A percentile compares a stretch with the other conserved stretches of the same genome.
Conservation (phyloP, 2,888 invertebrate species). For the Melanargia galathea region DNA sequence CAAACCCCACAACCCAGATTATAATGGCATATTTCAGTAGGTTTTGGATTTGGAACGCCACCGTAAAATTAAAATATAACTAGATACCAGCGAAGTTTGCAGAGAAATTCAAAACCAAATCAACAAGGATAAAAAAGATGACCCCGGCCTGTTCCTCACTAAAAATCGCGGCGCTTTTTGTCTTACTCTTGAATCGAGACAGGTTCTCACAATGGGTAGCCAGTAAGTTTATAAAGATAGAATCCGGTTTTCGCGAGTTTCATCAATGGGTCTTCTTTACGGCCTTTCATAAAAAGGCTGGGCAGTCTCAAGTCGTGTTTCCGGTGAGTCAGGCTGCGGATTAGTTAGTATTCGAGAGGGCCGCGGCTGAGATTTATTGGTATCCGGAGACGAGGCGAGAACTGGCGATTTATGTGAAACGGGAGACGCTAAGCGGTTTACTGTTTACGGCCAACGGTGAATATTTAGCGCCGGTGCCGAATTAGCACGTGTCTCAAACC, state of each 20-base stretch:
- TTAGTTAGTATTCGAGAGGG: slow-evolving; percentile 57
- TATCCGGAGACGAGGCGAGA: slow-evolving; percentile 22
- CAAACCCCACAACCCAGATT: too few relatives aligned
- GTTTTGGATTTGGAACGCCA: too few relatives aligned
- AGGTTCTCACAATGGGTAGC: too few relatives aligned
- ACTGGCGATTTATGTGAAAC: slow-evolving; percentile 25
- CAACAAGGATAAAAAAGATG: background rate
- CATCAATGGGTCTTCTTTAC: slow-evolving; percentile 20
- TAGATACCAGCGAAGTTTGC: too few relatives aligned
- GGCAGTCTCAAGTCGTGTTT: slow-evolving; percentile 30
- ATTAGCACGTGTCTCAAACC: background rate
- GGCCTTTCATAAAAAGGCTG: slow-evolving; percentile 27
- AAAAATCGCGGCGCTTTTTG: too few relatives aligned
- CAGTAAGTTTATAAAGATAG: background rate
- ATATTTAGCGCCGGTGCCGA: background rate
- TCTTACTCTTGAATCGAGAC: background rate
- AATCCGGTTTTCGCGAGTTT: slow-evolving; percentile 18
- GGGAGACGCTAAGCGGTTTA: background rate
- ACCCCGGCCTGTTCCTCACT: too few relatives aligned
- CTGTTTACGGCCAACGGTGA: background rate
- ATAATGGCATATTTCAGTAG: too few relatives aligned
- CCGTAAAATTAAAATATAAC: too few relatives aligned
- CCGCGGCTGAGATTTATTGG: slow-evolving; percentile 34
- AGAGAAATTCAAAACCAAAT: background rate
- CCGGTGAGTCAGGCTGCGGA: slow-evolving; percentile 57